Percentiles rank a stretch among this genome's conserved stretches.
Conservation (phyloP, 2,888 invertebrate species). For the Stenodema calcarata region DNA sequence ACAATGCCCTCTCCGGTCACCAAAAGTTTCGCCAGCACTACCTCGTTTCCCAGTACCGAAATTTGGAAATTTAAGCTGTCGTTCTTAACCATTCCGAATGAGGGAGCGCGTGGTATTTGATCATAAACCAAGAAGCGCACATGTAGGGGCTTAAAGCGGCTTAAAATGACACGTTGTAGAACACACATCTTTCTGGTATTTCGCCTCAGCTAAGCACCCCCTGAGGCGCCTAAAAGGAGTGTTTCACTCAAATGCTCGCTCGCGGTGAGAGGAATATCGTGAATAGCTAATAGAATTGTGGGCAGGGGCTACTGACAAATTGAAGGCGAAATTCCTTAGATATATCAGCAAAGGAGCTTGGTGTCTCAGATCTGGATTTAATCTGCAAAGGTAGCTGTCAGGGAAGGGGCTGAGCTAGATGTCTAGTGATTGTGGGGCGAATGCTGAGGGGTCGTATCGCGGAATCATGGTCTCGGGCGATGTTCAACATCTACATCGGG, state of each 20-base stretch:
- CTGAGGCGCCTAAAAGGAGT: not conserved
- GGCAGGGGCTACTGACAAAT: not conserved
- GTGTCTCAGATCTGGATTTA: not conserved
- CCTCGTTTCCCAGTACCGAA: no score
- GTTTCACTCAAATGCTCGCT: not conserved
- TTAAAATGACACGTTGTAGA: not conserved
- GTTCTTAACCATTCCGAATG: no score
- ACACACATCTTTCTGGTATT: not conserved
- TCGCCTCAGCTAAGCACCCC: not conserved
- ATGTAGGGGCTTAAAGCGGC: no score
- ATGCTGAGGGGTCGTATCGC: not conserved
- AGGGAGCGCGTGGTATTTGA: no score
- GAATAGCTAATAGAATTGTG: not conserved
- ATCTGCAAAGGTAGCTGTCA: not conserved
- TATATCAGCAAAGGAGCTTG: not conserved
- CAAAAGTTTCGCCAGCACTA: no score
- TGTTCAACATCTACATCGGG: not conserved
- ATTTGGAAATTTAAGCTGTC: no score
- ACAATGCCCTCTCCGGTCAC: no score
- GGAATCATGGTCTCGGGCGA: not conserved
- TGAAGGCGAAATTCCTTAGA: not conserved
- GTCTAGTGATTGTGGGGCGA: not conserved
- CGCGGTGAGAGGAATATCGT: not conserved
- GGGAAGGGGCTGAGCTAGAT: not conserved
- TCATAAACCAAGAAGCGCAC: no score